A percentile compares a stretch with the other conserved stretches of the same genome.
These are phyloP conservation scores for Larimichthys polyactis DNA, from an alignment of 2,113 vertebrate species.

Conservation along the genomic window DNA sequence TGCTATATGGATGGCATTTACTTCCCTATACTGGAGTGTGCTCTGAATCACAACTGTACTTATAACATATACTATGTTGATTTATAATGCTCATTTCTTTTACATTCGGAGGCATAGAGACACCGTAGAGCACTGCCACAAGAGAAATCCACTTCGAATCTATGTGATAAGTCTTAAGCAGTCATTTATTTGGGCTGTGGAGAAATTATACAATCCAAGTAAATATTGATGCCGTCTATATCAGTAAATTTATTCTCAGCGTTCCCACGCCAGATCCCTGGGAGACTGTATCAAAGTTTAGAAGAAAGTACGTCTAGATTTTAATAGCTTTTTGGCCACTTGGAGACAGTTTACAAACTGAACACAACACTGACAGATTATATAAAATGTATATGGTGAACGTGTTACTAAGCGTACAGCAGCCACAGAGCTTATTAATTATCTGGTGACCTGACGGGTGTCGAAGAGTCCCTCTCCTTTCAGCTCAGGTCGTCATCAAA, in stretches of 20 bases:
- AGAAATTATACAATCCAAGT: background rate
- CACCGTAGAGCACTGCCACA: background rate
- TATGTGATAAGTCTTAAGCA: background rate
- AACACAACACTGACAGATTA: too few relatives aligned
- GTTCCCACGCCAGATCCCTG: background rate
- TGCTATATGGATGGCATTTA: conserved; percentile 6
- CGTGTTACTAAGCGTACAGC: too few relatives aligned
- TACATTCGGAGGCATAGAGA: background rate
- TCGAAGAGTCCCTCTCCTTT: too few relatives aligned
- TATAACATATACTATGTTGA: conserved; percentile 14
- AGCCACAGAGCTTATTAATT: too few relatives aligned
- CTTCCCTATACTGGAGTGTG: background rate
- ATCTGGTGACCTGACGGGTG: background rate
- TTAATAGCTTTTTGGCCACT: too few relatives aligned
- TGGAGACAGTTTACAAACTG: too few relatives aligned
- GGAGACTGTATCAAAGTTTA: background rate
- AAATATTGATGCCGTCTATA: background rate
- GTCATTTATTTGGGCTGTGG: background rate
- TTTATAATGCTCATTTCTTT: background rate
- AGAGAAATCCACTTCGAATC: background rate
- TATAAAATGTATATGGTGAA: too few relatives aligned
- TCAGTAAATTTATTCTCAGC: background rate
- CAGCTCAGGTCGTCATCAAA: background rate
- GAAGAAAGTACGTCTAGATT: too few relatives aligned
- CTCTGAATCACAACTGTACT: conserved; percentile 10